phyloP scores from a whole-genome alignment of 2,113 vertebrate genomes.

The Percina caprodes region DNA sequence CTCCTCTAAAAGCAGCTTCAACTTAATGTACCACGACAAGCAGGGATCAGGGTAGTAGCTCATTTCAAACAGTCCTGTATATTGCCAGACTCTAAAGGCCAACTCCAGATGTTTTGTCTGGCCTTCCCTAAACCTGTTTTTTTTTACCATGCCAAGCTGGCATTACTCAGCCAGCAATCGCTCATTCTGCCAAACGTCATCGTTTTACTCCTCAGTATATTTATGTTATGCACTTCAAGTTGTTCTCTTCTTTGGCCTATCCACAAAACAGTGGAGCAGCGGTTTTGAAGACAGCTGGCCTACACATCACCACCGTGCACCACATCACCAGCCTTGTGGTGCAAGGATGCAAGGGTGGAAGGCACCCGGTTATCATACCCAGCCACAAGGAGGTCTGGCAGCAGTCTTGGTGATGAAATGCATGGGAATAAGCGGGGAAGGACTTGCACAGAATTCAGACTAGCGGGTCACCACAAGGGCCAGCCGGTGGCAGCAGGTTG shows the following conservation, averaged over 20 bases:
- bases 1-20: background rate
- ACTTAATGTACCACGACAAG: background rate
- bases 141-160: slow-evolving; percentile 36
- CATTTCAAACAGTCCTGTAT: slow-evolving; percentile 11
- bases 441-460: slow-evolving; percentile 19
- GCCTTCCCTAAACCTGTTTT: slow-evolving; percentile 6
- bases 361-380: slow-evolving; percentile 49
- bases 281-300: slow-evolving; percentile 47
- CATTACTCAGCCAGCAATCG: slow-evolving; percentile 18
- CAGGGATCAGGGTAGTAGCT: background rate
- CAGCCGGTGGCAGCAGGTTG: slow-evolving; percentile 49
- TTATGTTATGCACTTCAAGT: slow-evolving; percentile 4
- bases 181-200: slow-evolving; percentile 26
- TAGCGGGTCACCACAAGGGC: slow-evolving; percentile 57
- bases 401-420: slow-evolving; percentile 45
- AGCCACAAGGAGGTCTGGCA: slow-evolving; percentile 67
- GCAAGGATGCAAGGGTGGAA: slow-evolving; percentile 42
- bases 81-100: slow-evolving; percentile 31
- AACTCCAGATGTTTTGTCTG: slow-evolving; percentile 59
- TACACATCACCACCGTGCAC: slow-evolving; percentile 36
- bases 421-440: slow-evolving; percentile 51
- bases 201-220: slow-evolving; percentile 22
- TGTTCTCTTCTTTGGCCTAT: slow-evolving; percentile 36
- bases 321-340: slow-evolving; percentile 50
- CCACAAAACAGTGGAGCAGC: slow-evolving; percentile 17